These are phyloP conservation scores for Sarcoramphus papa DNA, from an alignment of 2,797 vertebrate species.

Conservation along the genomic window DNA sequence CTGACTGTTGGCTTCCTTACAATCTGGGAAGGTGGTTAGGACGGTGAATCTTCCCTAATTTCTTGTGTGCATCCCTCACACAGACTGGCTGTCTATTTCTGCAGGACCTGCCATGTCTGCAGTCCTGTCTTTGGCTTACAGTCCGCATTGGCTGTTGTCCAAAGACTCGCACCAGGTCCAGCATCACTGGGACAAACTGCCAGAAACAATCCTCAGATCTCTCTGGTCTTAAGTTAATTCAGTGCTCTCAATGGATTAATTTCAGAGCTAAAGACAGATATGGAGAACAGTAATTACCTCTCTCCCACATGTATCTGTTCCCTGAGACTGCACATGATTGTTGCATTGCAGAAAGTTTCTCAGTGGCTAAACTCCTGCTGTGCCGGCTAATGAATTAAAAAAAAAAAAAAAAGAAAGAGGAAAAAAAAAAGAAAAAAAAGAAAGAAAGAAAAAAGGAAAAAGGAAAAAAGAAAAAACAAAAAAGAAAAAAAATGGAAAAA, in stretches of 20 bases:
- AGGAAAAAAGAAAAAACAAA: too few relatives aligned
- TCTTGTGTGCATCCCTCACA: rapidly evolving
- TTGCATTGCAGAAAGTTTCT: background rate
- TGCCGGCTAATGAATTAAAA: background rate
- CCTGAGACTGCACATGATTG: background rate
- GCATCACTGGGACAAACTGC: background rate
- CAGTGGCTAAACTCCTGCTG: background rate
- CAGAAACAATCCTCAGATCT: slow-evolving; percentile 45
- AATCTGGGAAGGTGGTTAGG: background rate
- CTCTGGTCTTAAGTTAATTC: slow-evolving; percentile 25
- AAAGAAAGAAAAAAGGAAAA: rapidly evolving
- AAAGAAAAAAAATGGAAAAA: background rate
- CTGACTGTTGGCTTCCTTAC: background rate
- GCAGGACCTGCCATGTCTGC: background rate
- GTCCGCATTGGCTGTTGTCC: background rate
- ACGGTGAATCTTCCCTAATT: background rate
- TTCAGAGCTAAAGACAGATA: slow-evolving; percentile 42
- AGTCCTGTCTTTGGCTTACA: slow-evolving; percentile 8
- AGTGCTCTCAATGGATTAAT: slow-evolving; percentile 28
- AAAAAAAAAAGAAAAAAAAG: too few relatives aligned
- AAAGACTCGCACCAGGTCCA: background rate
- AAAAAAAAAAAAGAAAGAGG: too few relatives aligned
- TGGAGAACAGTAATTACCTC: slow-evolving; percentile 5
- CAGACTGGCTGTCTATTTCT: background rate
- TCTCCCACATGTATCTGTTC: slow-evolving; percentile 23